A percentile compares a stretch with the other conserved stretches of the same genome.
phyloP scores from a whole-genome alignment of 2,888 invertebrate species.

The Hirtodrosophila histrioides region DNA sequence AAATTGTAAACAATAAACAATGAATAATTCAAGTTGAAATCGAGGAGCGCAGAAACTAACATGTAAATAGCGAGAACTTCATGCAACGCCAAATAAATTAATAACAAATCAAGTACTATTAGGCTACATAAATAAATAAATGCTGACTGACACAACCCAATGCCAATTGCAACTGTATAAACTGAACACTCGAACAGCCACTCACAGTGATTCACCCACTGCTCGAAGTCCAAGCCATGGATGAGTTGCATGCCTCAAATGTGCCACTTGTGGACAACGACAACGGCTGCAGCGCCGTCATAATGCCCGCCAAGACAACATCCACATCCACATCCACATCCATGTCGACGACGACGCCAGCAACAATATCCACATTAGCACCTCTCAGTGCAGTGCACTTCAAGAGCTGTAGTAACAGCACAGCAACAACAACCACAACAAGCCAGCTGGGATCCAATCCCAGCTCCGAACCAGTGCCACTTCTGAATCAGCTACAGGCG shows the following conservation, averaged over 20 bases:
- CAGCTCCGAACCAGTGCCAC: constrained; percentile 61
- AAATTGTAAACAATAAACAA: constrained; percentile 38
- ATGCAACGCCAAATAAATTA: constrained; percentile 30
- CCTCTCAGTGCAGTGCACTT: constrained; percentile 52
- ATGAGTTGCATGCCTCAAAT: constrained; percentile 50
- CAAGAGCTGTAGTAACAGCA: constrained; percentile 40
- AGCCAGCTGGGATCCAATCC: constrained; percentile 31
- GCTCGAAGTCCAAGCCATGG: constrained; percentile 41
- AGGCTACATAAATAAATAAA: constrained; percentile 5
- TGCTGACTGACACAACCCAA: constrained; percentile 26
- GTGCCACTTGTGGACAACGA: constrained; percentile 64
- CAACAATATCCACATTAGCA: constrained; percentile 5
- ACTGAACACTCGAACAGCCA: constrained; percentile 5
- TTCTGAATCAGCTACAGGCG: constrained; percentile 60
- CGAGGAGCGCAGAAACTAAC: constrained; percentile 11
- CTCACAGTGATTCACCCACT: constrained; percentile 12
- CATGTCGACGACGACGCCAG: neutral
- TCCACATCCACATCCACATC: constrained; percentile 17
- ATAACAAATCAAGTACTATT: neutral
- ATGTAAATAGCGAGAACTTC: constrained; percentile 35
- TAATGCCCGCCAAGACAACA: constrained; percentile 47
- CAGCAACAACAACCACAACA: constrained; percentile 15
- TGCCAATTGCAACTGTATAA: constrained; percentile 31
- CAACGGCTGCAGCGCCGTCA: constrained; percentile 49
- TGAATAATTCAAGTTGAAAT: constrained; percentile 40